phyloP scores from a whole-genome alignment of 2,888 invertebrate genomes.

The Petrophora chlorosata region DNA sequence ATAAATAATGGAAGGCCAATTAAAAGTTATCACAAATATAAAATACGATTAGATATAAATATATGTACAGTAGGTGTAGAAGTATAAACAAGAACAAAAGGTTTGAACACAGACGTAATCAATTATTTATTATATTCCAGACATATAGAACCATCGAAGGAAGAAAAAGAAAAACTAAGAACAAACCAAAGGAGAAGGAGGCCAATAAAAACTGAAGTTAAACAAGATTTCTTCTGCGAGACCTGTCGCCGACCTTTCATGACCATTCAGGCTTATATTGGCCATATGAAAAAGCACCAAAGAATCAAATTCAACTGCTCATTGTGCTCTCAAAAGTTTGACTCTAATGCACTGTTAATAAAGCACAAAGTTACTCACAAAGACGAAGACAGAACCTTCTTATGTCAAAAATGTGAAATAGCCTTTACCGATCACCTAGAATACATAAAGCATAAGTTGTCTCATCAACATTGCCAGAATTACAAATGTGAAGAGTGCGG shows the following conservation, averaged over 20 bases:
- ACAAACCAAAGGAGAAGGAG: too few species aligned
- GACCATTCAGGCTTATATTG: constrained; percentile 9
- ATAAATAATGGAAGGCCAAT: too few species aligned
- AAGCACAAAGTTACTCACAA: constrained; percentile 41
- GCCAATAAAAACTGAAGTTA: too few species aligned
- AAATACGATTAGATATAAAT: too few species aligned
- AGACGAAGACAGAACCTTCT: constrained; percentile 30
- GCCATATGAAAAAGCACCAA: constrained; percentile 28
- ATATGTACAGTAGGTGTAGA: too few species aligned
- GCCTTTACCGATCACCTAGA: constrained; percentile 44
- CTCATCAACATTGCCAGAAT: constrained; percentile 19
- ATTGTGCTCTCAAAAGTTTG: constrained; percentile 36
- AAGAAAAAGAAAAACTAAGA: too few species aligned
- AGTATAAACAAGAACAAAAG: too few species aligned
- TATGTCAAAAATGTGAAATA: constrained; percentile 40
- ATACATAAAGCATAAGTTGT: constrained; percentile 37
- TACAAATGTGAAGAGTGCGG: constrained; percentile 44
- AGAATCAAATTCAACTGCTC: constrained; percentile 35
- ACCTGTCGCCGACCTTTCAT: constrained; percentile 20
- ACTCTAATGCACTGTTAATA: constrained; percentile 38
- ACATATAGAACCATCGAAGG: too few species aligned
- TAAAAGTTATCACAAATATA: too few species aligned
- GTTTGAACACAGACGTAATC: too few species aligned
- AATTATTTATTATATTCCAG: too few species aligned
- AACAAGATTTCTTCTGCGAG: constrained; percentile 1